These are phyloP conservation scores for Spatula versicolor DNA, from an alignment of 2,797 vertebrate genomes.

Conservation along the genomic window DNA sequence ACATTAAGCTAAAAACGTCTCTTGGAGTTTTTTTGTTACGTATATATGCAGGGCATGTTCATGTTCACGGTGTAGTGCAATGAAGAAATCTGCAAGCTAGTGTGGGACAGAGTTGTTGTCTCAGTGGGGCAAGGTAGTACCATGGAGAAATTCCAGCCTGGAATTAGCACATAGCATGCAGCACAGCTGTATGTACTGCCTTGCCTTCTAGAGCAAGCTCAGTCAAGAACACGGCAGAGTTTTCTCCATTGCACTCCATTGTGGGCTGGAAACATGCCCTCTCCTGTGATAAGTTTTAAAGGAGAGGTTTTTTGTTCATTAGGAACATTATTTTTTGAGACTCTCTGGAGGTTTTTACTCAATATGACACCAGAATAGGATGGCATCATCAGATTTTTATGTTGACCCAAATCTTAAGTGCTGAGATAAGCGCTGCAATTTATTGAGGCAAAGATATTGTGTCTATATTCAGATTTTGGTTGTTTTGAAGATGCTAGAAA, in stretches of 20 bases:
- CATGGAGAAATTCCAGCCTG: not conserved
- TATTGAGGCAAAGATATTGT: not conserved
- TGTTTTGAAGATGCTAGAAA: not conserved
- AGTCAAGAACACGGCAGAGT: not conserved
- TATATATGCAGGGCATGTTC: not conserved
- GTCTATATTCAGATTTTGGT: not conserved
- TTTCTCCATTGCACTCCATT: not conserved
- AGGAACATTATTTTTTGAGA: not conserved
- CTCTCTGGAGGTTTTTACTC: not conserved
- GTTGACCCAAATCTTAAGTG: not conserved
- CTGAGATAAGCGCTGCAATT: not conserved
- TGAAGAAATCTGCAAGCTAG: not conserved
- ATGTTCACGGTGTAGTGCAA: not conserved
- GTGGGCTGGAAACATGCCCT: not conserved
- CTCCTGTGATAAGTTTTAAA: not conserved
- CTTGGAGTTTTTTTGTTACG: not conserved
- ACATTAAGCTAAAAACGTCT: not conserved
- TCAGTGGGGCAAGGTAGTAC: not conserved
- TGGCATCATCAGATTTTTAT: not conserved
- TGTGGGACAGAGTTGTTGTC: not conserved
- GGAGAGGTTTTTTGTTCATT: not conserved
- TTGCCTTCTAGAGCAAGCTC: not conserved
- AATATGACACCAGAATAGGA: not conserved
- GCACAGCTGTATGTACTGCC: not conserved
- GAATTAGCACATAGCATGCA: fast-evolving